These are phyloP conservation scores for Pocillopora verrucosa DNA, from an alignment of 64 coral and sea anemone species.

Conservation along the genomic window DNA sequence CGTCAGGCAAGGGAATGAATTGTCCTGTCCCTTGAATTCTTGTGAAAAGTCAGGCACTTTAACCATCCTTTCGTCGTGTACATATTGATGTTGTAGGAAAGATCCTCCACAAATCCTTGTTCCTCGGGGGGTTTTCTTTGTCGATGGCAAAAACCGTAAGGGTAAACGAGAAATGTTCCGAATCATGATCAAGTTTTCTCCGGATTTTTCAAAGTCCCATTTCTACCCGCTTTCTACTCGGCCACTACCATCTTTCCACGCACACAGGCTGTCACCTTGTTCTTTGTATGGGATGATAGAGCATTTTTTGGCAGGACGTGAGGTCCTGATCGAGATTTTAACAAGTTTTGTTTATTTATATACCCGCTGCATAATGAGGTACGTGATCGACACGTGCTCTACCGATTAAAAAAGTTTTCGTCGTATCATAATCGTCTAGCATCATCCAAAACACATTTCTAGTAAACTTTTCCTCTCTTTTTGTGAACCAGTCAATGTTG, in stretches of 20 bases:
- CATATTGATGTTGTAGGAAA: not conserved
- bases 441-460: too few species aligned
- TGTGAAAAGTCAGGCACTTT: conserved; percentile 82
- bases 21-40: conserved; percentile 86
- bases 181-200: not conserved
- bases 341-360: not conserved
- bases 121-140: conserved; percentile 4
- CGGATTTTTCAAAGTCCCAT: not conserved
- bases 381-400: not conserved
- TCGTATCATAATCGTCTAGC: too few species aligned
- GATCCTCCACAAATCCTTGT: not conserved
- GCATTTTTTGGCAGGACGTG: not conserved
- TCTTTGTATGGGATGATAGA: not conserved
- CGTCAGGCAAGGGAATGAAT: conserved; percentile 76
- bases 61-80: conserved; percentile 16
- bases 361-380: not conserved
- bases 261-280: not conserved
- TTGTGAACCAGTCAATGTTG: too few species aligned
- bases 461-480: too few species aligned
- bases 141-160: not conserved
- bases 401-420: not conserved
- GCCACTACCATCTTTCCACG: not conserved
- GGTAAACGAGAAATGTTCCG: not conserved
- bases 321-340: not conserved
- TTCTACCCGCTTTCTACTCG: not conserved